Percentiles rank a stretch among this genome's conserved stretches.
These are phyloP conservation scores for Calypte anna DNA, from an alignment of 2,113 vertebrate species.

Conservation along the genomic window DNA sequence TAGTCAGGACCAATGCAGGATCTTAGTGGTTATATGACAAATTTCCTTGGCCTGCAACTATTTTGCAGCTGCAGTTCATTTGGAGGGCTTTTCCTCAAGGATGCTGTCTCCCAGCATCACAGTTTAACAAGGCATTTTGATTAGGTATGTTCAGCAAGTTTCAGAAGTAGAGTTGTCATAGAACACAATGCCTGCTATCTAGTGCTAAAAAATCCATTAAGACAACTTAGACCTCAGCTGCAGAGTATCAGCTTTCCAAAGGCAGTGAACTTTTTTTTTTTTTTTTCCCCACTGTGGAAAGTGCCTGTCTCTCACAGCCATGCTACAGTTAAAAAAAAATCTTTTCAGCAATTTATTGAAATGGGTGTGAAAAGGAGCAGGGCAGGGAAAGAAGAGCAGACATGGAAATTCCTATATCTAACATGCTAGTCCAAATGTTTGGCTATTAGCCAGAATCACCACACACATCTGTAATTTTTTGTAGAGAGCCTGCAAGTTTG, in stretches of 20 bases:
- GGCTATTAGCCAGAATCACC: not conserved
- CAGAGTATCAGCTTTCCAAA: slow-evolving; percentile 42
- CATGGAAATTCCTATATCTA: not conserved
- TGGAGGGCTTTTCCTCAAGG: slow-evolving; percentile 60
- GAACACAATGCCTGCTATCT: slow-evolving; percentile 52
- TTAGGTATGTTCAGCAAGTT: slow-evolving; percentile 31
- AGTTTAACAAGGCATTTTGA: slow-evolving; percentile 56
- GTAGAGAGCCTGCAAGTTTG: not conserved
- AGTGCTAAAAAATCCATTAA: slow-evolving; percentile 58
- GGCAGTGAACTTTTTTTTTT: not conserved
- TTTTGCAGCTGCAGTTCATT: slow-evolving; percentile 57
- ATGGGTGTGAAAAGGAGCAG: not conserved
- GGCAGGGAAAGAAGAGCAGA: fast-evolving
- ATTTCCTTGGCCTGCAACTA: slow-evolving; percentile 55
- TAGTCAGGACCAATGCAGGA: slow-evolving; percentile 56
- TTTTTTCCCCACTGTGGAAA: not conserved
- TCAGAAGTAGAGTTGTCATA: slow-evolving; percentile 59
- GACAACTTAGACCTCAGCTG: slow-evolving; percentile 32
- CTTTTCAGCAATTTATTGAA: not conserved
- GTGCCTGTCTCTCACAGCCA: not conserved
- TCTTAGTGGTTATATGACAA: slow-evolving; percentile 33
- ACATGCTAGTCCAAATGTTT: not conserved
- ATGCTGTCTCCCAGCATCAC: slow-evolving; percentile 47
- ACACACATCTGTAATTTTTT: not conserved
- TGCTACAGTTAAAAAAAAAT: not conserved